phyloP scores from a whole-genome alignment of 2,797 vertebrate species.

The Oreochromis mossambicus region DNA sequence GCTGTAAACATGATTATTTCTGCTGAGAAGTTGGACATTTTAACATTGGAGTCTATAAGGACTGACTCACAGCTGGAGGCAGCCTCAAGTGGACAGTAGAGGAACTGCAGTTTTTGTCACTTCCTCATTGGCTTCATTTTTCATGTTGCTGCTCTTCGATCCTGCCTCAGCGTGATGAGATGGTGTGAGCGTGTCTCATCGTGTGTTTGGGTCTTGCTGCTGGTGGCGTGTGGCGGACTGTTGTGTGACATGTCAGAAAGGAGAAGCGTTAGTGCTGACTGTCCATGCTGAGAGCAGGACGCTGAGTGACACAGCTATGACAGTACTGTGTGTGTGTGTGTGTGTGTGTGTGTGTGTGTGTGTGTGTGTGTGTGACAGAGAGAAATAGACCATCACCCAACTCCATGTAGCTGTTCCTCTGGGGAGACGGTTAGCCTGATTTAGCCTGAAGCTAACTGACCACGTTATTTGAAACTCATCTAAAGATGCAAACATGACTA shows the following conservation, averaged over 20 bases:
- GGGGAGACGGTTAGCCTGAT: not conserved
- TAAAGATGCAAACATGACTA: not conserved
- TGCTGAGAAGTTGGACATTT: not conserved
- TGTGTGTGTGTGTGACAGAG: not conserved
- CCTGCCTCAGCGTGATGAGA: not conserved
- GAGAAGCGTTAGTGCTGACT: not conserved
- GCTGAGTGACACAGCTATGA: constrained; percentile 18
- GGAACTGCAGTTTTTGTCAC: not conserved
- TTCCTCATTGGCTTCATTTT: not conserved
- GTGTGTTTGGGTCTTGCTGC: not conserved
- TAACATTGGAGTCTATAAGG: not conserved
- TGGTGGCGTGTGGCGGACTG: not conserved
- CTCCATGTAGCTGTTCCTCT: not conserved
- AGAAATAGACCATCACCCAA: not conserved
- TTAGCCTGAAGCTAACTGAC: constrained; percentile 9
- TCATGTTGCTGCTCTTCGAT: not conserved
- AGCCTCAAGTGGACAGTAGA: not conserved
- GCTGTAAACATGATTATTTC: not conserved
- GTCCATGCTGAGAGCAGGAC: not conserved
- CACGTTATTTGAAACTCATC: not conserved
- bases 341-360: not conserved
- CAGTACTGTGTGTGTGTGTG: not conserved
- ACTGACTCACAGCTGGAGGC: not conserved
- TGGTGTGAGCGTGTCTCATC: not conserved
- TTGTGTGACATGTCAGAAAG: constrained; percentile 19